Evolutionary conservation across 2,113 vertebrate genomes (phyloP).

Genomic region (Anguilla rostrata): DNA sequence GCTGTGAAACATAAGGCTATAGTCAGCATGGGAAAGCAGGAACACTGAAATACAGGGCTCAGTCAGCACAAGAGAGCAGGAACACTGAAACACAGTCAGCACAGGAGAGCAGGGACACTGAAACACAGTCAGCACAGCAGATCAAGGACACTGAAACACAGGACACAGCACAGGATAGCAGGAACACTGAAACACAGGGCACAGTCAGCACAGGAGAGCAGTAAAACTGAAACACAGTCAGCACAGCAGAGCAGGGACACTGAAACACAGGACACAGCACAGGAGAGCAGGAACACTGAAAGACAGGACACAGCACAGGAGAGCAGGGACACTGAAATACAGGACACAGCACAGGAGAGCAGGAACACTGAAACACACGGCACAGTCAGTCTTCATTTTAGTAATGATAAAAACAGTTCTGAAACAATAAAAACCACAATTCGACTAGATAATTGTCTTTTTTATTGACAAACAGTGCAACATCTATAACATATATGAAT

Average conservation of each 20-base stretch:
- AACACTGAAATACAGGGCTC: no score
- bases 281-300: not conserved
- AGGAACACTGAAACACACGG: constrained; percentile 18
- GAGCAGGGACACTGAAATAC: not conserved
- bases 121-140: not conserved
- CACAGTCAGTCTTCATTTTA: not conserved
- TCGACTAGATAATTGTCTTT: not conserved
- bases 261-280: not conserved
- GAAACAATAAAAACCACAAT: not conserved
- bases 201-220: not conserved
- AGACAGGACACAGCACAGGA: constrained; percentile 14
- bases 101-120: not conserved
- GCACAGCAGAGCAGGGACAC: not conserved
- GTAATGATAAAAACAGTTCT: not conserved
- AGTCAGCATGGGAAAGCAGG: constrained; percentile 33
- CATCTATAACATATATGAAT: not conserved
- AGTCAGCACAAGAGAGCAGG: no score
- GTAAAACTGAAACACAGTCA: not conserved
- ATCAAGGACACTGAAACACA: not conserved
- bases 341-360: not conserved
- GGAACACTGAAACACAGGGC: not conserved
- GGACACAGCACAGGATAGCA: not conserved
- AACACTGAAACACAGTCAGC: not conserved
- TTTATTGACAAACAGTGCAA: no score
- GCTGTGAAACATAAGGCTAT: constrained; percentile 29